Evolutionary conservation across 1,140 invertebrate species (phyloP).

Genomic region (Heliconius eleuchia): DNA sequence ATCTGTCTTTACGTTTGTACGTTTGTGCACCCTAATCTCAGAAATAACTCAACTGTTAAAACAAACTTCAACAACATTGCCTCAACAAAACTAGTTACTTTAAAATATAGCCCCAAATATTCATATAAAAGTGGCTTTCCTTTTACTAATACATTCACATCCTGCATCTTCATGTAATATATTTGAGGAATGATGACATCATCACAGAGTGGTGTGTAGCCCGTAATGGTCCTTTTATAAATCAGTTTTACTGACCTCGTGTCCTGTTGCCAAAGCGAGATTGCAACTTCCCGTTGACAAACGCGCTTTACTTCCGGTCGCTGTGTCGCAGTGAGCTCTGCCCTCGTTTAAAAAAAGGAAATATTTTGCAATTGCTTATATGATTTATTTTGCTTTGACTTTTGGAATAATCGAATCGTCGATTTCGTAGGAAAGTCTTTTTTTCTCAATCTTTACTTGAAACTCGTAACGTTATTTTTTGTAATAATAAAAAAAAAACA

Average conservation of each 20-base stretch:
- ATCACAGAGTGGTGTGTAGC: neutral
- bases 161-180: neutral
- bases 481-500: too few species aligned
- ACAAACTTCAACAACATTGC: too few species aligned
- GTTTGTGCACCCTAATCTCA: too few species aligned
- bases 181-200: neutral
- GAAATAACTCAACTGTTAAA: too few species aligned
- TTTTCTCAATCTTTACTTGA: too few species aligned
- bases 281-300: slow-evolving; percentile 28
- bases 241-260: slow-evolving; percentile 10
- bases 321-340: slow-evolving; percentile 18
- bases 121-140: too few species aligned
- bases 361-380: neutral
- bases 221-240: neutral
- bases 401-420: neutral
- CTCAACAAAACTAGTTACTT: too few species aligned
- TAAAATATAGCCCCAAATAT: too few species aligned
- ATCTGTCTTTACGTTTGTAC: too few species aligned
- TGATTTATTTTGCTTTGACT: neutral
- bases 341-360: neutral
- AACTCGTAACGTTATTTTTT: too few species aligned
- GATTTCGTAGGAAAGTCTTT: too few species aligned
- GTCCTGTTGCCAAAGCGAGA: slow-evolving; percentile 19
- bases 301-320: slow-evolving; percentile 23
- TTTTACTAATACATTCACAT: too few species aligned